These are phyloP conservation scores for Agapostemon virescens DNA, from an alignment of 2,888 invertebrate species.

Conservation along the genomic window DNA sequence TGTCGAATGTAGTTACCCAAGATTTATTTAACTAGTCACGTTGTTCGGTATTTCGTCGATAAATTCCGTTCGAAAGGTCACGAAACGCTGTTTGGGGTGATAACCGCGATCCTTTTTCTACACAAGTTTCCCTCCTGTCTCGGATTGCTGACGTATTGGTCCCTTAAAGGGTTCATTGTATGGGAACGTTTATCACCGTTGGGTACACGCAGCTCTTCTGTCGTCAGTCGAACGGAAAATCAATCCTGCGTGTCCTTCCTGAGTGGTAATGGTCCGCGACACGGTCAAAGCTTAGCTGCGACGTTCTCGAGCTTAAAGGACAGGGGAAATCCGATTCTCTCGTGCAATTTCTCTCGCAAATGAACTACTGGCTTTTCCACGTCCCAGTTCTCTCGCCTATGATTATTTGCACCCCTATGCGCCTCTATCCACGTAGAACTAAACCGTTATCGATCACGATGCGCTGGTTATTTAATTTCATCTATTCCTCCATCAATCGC, in stretches of 20 bases:
- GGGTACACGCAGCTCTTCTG: constrained; percentile 29
- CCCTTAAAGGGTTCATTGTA: not conserved
- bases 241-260: constrained; percentile 57
- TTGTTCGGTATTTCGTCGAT: not conserved
- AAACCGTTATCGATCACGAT: constrained; percentile 11
- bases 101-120: not conserved
- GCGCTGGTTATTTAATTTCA: constrained; percentile 7
- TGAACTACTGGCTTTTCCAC: constrained; percentile 37
- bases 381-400: not conserved
- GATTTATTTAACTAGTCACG: too few species aligned
- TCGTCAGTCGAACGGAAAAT: constrained; percentile 42
- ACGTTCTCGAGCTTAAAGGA: constrained; percentile 47
- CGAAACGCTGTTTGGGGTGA: not conserved
- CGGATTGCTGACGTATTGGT: not conserved
- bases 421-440: not conserved
- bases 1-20: too few species aligned
- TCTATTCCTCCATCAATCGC: not conserved
- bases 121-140: not conserved
- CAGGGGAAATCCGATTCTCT: constrained; percentile 59
- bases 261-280: constrained; percentile 57
- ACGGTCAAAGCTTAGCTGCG: constrained; percentile 52
- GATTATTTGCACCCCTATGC: constrained; percentile 6
- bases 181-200: constrained; percentile 31
- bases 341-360: constrained; percentile 55
- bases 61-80: not conserved